phyloP scores from a whole-genome alignment of 1,140 invertebrate genomes.

The Streblospio benedicti region DNA sequence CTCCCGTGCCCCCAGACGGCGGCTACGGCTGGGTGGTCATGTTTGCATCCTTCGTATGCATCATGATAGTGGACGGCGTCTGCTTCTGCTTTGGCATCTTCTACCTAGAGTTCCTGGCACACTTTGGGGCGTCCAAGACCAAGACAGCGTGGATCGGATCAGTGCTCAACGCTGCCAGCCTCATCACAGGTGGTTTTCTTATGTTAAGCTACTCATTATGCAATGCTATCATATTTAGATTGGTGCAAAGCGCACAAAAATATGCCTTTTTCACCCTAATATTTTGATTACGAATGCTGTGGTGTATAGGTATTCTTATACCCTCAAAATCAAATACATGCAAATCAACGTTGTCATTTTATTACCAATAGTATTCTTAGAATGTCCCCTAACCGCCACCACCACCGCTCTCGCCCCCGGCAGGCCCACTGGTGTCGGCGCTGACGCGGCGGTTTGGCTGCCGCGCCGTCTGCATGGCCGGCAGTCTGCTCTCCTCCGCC shows the following conservation, averaged over 20 bases:
- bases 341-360: too few relatives aligned
- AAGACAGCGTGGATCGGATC: constrained; percentile 81
- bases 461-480: not conserved
- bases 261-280: too few relatives aligned
- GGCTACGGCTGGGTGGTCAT: constrained; percentile 86
- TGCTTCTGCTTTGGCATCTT: constrained; percentile 78
- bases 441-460: constrained; percentile 1
- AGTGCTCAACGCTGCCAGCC: constrained; percentile 69
- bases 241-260: too few relatives aligned
- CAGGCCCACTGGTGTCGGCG: not conserved
- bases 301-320: too few relatives aligned
- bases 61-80: constrained; percentile 58
- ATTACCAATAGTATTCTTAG: too few relatives aligned
- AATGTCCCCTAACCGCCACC: too few relatives aligned
- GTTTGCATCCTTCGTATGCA: constrained; percentile 65
- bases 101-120: constrained; percentile 61
- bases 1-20: constrained; percentile 33
- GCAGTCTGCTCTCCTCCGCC: not conserved
- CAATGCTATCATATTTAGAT: too few relatives aligned
- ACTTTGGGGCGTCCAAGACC: constrained; percentile 68
- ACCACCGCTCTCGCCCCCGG: too few relatives aligned
- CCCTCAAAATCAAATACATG: too few relatives aligned
- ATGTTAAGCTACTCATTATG: too few relatives aligned
- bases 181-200: constrained; percentile 50
- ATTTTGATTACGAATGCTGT: too few relatives aligned